phyloP scores from a whole-genome alignment of 2,888 invertebrate species.

The Eurois occulta region DNA sequence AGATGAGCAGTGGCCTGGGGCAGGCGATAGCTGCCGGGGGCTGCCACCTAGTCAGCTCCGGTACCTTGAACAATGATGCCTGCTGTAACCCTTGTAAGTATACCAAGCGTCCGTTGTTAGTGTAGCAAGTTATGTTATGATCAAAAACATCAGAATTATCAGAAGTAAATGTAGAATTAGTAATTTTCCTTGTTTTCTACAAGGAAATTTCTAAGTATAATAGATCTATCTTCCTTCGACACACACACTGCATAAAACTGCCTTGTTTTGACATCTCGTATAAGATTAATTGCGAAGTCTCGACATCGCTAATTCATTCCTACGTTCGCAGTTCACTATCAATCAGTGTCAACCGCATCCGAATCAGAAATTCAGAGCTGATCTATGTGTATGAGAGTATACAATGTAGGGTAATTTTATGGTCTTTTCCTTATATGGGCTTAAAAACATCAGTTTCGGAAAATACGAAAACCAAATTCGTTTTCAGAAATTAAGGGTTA shows the following conservation, averaged over 20 bases:
- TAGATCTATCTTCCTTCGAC: constrained; percentile 16
- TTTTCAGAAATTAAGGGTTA: not conserved
- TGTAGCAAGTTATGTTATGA: not conserved
- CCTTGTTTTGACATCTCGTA: constrained; percentile 46
- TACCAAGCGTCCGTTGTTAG: no score
- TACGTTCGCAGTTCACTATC: constrained; percentile 24
- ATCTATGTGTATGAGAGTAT: not conserved
- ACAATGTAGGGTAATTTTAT: not conserved
- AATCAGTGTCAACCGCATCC: constrained; percentile 53
- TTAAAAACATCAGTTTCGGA: not conserved
- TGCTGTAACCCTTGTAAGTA: constrained; percentile 88
- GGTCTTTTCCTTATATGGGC: constrained; percentile 3
- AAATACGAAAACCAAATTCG: not conserved
- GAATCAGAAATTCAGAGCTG: constrained; percentile 12
- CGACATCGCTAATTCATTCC: constrained; percentile 42
- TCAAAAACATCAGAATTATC: not conserved
- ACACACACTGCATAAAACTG: constrained; percentile 35
- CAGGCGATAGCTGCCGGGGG: constrained; percentile 88
- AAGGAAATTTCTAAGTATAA: not conserved
- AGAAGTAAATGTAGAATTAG: not conserved
- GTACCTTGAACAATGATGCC: constrained; percentile 82
- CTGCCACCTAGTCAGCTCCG: constrained; percentile 87
- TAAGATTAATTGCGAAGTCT: constrained; percentile 47
- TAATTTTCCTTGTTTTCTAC: not conserved
- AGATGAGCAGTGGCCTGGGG: constrained; percentile 87